Evolutionary conservation across 2,888 invertebrate species (phyloP), one percentile per base, ranked within the genome.

Genomic region (Eupithecia tripunctaria): DNA sequence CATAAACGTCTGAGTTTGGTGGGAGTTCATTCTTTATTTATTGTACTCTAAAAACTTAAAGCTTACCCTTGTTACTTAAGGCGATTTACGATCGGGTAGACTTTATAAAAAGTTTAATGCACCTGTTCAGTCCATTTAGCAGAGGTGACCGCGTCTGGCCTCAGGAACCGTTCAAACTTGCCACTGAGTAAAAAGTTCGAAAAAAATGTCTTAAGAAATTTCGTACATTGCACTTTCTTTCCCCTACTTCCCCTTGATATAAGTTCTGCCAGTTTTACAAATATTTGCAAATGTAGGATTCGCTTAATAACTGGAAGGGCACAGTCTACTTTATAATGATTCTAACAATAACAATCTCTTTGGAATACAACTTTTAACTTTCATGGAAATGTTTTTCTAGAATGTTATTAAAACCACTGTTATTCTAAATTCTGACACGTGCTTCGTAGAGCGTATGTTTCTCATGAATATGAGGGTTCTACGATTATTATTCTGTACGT

Each of bases 61-160:
- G 88, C 89, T 86, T 82, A 85, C 88, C 89, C 91, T 91, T 91
- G 90, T 90, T 91, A 89, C 89, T 89, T 86, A 88, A 85, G 87
- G 86, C 89, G 87, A 91, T 92, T 92, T 91, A 91, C 87, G 90
- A 88, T 86, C 85, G 82, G 80, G 84, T 77, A 77, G 85, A 85
- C 82, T 88, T 89, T 86, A 85, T 85, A 87, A 89, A 91, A 91
- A 89, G 80, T 90, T 89, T 82, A 86, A 89, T 89, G 88, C 91
- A 92, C 91, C 92, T 92, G 92, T 89, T 88, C 85, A 78, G 88
- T 86, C 89, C 88, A 89, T 89, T 91, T 89, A 88, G 88, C 88
- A 80, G 85, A 82, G 85, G 87, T 88, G 87, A 87, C 88, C 85
- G 83, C 64, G n/a, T 64, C 56, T 56, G 56, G 56, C 56, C 25